Conservation (phyloP, 2,888 invertebrate genomes). For the Tineola bisselliella region DNA sequence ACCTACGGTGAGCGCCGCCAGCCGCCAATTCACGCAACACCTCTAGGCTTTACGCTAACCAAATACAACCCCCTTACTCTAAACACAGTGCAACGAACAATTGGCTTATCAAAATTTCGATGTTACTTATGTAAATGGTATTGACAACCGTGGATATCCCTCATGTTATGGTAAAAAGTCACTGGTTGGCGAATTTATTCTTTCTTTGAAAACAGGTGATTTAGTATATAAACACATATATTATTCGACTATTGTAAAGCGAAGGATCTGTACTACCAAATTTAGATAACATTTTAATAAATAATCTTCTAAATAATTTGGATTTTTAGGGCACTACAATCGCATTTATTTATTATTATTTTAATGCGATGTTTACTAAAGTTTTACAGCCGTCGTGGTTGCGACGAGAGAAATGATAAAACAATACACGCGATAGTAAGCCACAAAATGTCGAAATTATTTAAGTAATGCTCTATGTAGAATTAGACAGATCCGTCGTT, state of each 20-base stretch:
- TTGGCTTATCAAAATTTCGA: neutral
- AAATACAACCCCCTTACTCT: neutral
- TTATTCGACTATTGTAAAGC: neutral
- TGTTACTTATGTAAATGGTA: neutral
- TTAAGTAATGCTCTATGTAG: no score
- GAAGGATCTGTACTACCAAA: neutral
- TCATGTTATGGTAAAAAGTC: neutral
- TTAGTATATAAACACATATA: neutral
- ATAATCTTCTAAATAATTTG: no score
- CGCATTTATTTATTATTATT: no score
- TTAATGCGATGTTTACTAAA: no score
- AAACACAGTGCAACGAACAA: conserved; percentile 19
- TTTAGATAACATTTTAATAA: no score
- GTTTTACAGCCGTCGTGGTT: no score
- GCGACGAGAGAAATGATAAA: no score
- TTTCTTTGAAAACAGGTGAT: neutral
- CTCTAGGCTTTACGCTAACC: neutral
- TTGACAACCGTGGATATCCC: neutral
- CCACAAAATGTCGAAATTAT: no score
- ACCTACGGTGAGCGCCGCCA: conserved; percentile 59
- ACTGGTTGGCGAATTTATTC: no score
- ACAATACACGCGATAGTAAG: no score
- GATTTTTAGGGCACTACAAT: no score
- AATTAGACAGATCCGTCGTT: neutral
- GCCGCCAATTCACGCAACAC: conserved; percentile 8